Evolutionary conservation across 2,113 vertebrate genomes (phyloP), one percentile per base, ranked within the genome.

Genomic region (Alouatta palliata): DNA sequence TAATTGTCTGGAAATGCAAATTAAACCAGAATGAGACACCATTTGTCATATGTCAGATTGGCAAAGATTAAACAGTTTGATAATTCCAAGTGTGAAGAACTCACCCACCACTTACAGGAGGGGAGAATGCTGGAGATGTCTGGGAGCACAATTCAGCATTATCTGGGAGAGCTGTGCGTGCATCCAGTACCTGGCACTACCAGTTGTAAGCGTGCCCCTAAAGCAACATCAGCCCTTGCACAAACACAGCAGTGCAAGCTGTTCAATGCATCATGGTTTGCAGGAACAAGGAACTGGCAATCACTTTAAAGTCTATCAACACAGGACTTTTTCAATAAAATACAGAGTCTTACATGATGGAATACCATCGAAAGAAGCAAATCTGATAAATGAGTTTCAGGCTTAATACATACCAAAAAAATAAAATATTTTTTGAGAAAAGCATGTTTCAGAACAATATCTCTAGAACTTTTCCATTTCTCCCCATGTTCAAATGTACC

Each of bases 191-290:
- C 1, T 1, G 14, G 5, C 23, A n/a, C 40, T 16, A 13, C 11
- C n/a, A 37, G 3, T 0, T 4, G 8, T 2, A 8, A 47, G 9
- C 0, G 37, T 8, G 1, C 7, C 4, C 32, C 81, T 17, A 21
- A 27, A 66, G 27, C 13, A 6, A 0, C 32, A 5, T n/a, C 40
- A 25, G 16, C 5, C 3, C 3, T 2, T 0, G 0, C 5, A 13
- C 32, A 12, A 43, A 8, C 8, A n/a, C 61, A 87, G 16, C 14
- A 23, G 10, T 2, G 13, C 40, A 25, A 37, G 40, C 5, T 0
- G 1, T 14, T 40, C 47, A n/a, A 0, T 1, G 3, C 32, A 0
- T 16, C 35, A 8, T 6, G 1, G 6, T 45, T 45, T 49, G 8
- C 58, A 23, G 35, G 54, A 43, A 45, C 4, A 11, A 17, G 7